Evolutionary conservation across 2,888 invertebrate genomes (phyloP), one percentile per base, ranked within the genome.

Genomic region (Uropetala carovei): DNA sequence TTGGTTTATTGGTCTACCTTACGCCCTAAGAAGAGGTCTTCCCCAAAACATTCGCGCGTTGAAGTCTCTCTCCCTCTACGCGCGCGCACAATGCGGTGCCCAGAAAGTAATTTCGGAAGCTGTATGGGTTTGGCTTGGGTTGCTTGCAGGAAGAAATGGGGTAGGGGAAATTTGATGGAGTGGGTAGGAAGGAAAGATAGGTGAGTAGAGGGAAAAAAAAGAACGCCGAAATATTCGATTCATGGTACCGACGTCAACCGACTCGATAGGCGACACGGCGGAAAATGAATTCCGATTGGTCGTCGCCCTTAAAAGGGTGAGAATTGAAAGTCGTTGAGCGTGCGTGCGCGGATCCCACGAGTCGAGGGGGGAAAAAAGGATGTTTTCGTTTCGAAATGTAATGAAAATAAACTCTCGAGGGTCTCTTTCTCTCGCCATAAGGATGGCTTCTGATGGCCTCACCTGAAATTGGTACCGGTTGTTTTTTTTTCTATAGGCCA

Each of bases 381-480:
- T 75, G 75, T 75, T 75, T 75, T 75, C 75, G 27, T 75, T 75
- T 75, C 75, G 75, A 75, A 75, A 75, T 27, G 75, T 27, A 27
- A 75, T 4, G 27, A 22, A 75, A 75, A 75, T 75, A 75, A 27
- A 11, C 75, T 75, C 22, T 75, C 14, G 27, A 75, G 75, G 75
- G 75, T 68, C 68, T 68, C 11, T 22, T 68, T 64, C 64, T 18
- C 64, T 18, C 64, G 9, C 68, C 68, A 5, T 43, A 43, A 43
- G 43, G 43, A 43, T 43, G 68, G 68, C n/a, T 22, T 22, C 9
- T 5, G 9, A 22, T 4, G 27, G 11, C 75, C 75, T 27, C 22
- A 75, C 75, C 75, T 75, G 75, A 75, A 75, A 75, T 75, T 75
- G 75, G 75, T 75, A 22, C 75, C 75, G 27, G 75, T 75, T 75